Evolutionary conservation across 2,113 vertebrate species (phyloP), one percentile per base, ranked within the genome.

Genomic region (Lota lota): DNA sequence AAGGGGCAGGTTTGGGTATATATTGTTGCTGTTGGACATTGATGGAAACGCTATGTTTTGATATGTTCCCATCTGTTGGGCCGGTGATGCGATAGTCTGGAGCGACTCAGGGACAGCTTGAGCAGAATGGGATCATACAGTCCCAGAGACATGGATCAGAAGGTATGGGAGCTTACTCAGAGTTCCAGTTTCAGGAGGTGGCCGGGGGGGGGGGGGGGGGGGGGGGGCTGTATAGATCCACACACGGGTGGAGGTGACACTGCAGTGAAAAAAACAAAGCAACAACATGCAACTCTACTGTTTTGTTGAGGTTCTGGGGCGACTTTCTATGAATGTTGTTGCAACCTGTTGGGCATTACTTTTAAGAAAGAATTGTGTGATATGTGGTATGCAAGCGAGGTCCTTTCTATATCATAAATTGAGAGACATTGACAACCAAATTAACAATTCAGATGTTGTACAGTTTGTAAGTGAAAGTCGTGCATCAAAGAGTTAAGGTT

Each of bases 161-260:
- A 10, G 56, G 68, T 66, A 69, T 68, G 18, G 69, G 77, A 56
- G 28, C 22, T 24, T 76, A 1, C 15, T 66, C 64, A 47, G 69
- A 88, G 89, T 90, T 89, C 74, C 73, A 7, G 80, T 90, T 90
- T 89, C 86, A 88, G 53, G 53, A 14, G 53, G 16, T 81, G 40
- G 28, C 4, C 2, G 2, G 28, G 28, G 40, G 1, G 8, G 10
- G 12, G 6, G 28, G 28, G 4, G 4, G 28, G 28, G 28, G 24
- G 77, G 70, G 79, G 88, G 86, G 88, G 86, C 87, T 90, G 89
- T 75, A 70, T 75, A 69, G 78, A 71, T 20, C 33, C 36, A 40
- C 68, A 83, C 75, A 69, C 71, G 20, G 58, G 66, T 17, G 24
- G 53, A 22, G 22, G 53, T 54, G 53, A 54, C 50, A 51, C 65